A percentile compares a stretch with the other conserved stretches of the same genome.
phyloP scores from a whole-genome alignment of 1,140 invertebrate genomes.

The Zaprionus capensis region DNA sequence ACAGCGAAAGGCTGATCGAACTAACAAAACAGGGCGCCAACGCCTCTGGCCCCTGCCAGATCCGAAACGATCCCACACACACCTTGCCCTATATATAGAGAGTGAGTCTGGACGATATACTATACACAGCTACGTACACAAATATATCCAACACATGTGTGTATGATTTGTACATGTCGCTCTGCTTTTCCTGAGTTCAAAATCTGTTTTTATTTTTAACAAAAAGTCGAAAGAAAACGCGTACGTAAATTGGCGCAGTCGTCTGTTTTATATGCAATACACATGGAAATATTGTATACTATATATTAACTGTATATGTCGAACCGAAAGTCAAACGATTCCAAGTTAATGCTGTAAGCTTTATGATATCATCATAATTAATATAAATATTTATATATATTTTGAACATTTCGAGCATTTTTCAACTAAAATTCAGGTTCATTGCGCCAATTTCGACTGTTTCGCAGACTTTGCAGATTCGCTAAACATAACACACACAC shows the following conservation, averaged over 20 bases:
- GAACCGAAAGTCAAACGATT: neutral
- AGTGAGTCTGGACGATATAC: constrained; percentile 26
- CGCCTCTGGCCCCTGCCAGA: neutral
- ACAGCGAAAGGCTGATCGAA: constrained; percentile 73
- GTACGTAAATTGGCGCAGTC: constrained; percentile 74
- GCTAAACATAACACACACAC: constrained; percentile 42
- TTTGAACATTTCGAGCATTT: too few relatives aligned
- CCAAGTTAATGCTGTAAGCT: neutral
- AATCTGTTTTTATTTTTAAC: constrained; percentile 77
- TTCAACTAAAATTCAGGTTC: constrained; percentile 14
- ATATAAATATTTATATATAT: neutral
- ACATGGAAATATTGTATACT: constrained; percentile 29
- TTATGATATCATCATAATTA: constrained; percentile 2
- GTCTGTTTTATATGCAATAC: constrained; percentile 53
- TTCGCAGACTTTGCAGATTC: constrained; percentile 33
- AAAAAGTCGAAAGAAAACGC: constrained; percentile 67
- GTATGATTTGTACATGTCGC: constrained; percentile 32
- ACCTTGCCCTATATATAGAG: constrained; percentile 58
- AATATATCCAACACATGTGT: constrained; percentile 19
- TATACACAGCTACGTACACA: constrained; percentile 21
- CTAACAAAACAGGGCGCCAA: constrained; percentile 37
- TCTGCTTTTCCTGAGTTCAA: constrained; percentile 53
- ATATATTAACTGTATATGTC: constrained; percentile 5
- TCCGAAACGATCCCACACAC: constrained; percentile 1
- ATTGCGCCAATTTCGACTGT: constrained; percentile 36